phyloP scores from a whole-genome alignment of 2,113 vertebrate genomes.

The Apistogramma diplotaenia region DNA sequence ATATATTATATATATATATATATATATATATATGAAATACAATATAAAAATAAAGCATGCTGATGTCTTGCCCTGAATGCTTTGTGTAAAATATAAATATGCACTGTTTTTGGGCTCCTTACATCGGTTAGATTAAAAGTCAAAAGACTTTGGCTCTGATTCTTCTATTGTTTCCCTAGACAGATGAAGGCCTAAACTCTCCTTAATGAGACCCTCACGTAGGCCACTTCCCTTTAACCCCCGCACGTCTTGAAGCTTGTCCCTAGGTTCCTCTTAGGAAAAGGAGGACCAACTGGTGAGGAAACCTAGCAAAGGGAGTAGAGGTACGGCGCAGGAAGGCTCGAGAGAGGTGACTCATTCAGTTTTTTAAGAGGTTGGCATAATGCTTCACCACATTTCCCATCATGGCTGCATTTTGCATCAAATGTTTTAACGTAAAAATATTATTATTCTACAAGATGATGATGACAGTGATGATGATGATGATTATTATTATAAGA shows the following conservation, averaged over 20 bases:
- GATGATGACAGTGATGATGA: background rate
- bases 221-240: slow-evolving; percentile 73
- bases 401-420: slow-evolving; percentile 27
- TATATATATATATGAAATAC: too few species aligned
- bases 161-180: slow-evolving; percentile 67
- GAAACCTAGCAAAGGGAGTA: slow-evolving; percentile 74
- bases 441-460: too few species aligned
- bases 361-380: slow-evolving; percentile 61
- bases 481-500: background rate
- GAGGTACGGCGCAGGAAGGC: slow-evolving; percentile 68
- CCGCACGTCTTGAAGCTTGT: slow-evolving; percentile 60
- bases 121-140: background rate
- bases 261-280: slow-evolving; percentile 79
- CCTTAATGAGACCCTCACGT: slow-evolving; percentile 67
- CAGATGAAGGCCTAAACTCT: slow-evolving; percentile 48
- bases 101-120: background rate
- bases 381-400: slow-evolving; percentile 78
- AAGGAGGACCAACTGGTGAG: slow-evolving; percentile 78
- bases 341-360: slow-evolving; percentile 71
- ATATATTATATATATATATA: too few species aligned
- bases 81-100: background rate
- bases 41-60: background rate
- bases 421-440: background rate
- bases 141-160: slow-evolving; percentile 55
- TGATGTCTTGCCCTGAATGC: background rate